Base-by-base conservation (phyloP, 2,888 invertebrate genomes). In the Epirrhoe alternata region DNA sequence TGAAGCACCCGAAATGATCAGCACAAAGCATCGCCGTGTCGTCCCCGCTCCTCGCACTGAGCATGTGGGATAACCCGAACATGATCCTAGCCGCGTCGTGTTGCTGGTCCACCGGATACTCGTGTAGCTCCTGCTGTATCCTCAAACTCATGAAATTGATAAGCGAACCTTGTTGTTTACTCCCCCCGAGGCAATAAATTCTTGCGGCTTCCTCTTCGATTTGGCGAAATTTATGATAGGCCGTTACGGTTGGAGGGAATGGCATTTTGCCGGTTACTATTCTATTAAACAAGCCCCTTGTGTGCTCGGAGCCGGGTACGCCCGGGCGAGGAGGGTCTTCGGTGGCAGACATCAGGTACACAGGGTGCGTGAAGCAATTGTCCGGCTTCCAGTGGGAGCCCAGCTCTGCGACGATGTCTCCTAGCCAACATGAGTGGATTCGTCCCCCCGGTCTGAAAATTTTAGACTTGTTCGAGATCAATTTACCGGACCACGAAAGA, bases 371-470 rank as follows among this genome's bases (percentile, higher is more conserved):
- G 38, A 74, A 74, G 55, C 73, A 74, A 61, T 83, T 84, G 50
- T 96, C 95, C 6, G 95, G 94, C 16, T 95, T 95, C 94, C 94
- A 95, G 67, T 95, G 94, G 0, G 96, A 95, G 1, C 97, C 97
- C 82, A 97, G 92, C 81, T 97, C 97, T 6, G 96, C 96, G 16
- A 96, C 95, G 0, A 95, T 94, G 74, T 97, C 96, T n/a, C 96
- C 96, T 17, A 97, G 86, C 94, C 96, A 96, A 77, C 95, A 95
- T 0, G 97, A 96, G 78, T 95, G 96, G 51, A 97, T 96, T 54
- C 97, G 94, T 35, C 97, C 97, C 33, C 97, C 97, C 58, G 96
- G 96, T 81, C 97, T 96, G 83, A 60, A 87, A 91, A 60, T 58
- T 7, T 54, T 51, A 33, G 31, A 10, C 24, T 17, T 5, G 47